Conservation (phyloP, 2,113 vertebrate genomes). For the Clarias batrachus region DNA sequence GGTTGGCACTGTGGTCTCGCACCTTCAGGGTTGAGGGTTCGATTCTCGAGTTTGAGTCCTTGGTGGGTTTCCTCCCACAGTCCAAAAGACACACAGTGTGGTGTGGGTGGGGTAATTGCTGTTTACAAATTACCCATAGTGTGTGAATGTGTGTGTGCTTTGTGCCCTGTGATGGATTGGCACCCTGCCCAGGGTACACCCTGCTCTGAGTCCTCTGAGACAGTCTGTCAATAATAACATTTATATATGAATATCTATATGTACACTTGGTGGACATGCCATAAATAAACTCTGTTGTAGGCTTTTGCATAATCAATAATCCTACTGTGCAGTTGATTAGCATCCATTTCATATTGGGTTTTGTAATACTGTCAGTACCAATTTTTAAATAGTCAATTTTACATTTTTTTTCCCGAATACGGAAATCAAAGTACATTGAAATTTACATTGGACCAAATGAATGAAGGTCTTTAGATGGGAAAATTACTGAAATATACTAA, state of each 20-base stretch:
- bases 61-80: too few relatives aligned
- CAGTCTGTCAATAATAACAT: background rate
- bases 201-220: background rate
- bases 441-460: background rate
- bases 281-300: background rate
- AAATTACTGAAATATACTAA: too few relatives aligned
- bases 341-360: background rate
- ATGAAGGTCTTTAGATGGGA: too few relatives aligned
- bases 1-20: too few relatives aligned
- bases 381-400: background rate
- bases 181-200: too few relatives aligned
- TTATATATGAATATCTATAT: background rate
- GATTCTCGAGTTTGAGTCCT: too few relatives aligned
- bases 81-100: too few relatives aligned
- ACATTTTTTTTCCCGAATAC: background rate
- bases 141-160: too few relatives aligned
- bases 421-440: background rate
- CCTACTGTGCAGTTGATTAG: background rate
- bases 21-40: too few relatives aligned
- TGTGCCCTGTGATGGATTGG: too few relatives aligned
- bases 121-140: too few relatives aligned
- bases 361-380: background rate
- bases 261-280: background rate
- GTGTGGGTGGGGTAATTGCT: too few relatives aligned
- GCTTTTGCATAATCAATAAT: background rate